Conservation (phyloP, 30 jellyfish, hydroid and myxozoan genomes). For the Aurelia sp. region DNA sequence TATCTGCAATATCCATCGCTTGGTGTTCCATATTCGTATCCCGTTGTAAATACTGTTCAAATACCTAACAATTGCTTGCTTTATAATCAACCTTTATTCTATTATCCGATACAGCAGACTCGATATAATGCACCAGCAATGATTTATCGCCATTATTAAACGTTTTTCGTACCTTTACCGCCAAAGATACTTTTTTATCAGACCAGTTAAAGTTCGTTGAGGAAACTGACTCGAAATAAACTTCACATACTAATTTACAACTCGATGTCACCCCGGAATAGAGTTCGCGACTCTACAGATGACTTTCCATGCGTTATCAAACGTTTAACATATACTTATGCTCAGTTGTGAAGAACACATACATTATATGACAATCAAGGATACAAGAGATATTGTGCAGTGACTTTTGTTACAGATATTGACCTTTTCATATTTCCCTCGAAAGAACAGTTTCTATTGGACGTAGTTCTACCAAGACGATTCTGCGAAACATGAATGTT, state of each 20-base stretch:
- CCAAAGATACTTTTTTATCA: neutral
- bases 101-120: constrained; percentile 12
- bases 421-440: constrained; percentile 6
- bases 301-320: neutral
- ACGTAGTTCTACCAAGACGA: constrained; percentile 2
- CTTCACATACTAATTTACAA: neutral
- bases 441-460: constrained; percentile 9
- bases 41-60: constrained; percentile 1
- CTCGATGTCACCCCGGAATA: neutral
- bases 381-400: neutral
- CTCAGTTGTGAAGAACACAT: too few species aligned
- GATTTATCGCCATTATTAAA: constrained; percentile 1
- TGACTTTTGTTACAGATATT: neutral
- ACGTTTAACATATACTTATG: neutral
- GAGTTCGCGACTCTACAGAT: constrained; percentile 4
- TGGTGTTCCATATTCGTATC: constrained; percentile 10
- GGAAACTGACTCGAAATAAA: constrained; percentile 5
- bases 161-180: neutral
- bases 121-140: constrained; percentile 5
- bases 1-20: constrained; percentile 5
- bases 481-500: constrained; percentile 9
- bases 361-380: neutral
- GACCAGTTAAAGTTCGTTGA: constrained; percentile 2
- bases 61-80: constrained; percentile 1
- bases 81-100: constrained; percentile 1